Evolutionary conservation across 2,888 invertebrate species (phyloP).

Genomic region (Ernsta delagoae): DNA sequence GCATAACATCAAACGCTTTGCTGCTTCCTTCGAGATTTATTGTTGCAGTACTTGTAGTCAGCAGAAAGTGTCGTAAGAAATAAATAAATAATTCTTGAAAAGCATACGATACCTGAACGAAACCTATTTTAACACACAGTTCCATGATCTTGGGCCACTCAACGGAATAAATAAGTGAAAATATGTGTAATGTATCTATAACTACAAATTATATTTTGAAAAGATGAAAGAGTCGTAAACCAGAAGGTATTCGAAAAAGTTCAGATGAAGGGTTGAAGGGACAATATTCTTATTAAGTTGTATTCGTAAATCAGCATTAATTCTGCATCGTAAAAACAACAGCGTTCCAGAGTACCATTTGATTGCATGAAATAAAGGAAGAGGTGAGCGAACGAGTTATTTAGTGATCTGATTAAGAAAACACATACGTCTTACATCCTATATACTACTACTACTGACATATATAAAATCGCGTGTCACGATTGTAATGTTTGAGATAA

Average conservation of each 20-base stretch:
- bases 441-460: too few species aligned
- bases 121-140: too few species aligned
- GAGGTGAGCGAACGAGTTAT: constrained; percentile 18
- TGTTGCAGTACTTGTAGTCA: constrained; percentile 14
- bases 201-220: constrained; percentile 1
- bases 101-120: not conserved
- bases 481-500: too few species aligned
- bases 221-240: not conserved
- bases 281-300: constrained; percentile 17
- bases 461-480: too few species aligned
- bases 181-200: not conserved
- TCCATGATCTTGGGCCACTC: too few species aligned
- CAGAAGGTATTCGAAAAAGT: not conserved
- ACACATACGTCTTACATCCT: not conserved
- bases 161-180: too few species aligned
- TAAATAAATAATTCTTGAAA: constrained; percentile 16
- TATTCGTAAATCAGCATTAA: constrained; percentile 10
- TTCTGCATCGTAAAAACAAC: not conserved
- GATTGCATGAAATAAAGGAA: constrained; percentile 15
- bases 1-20: not conserved
- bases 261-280: constrained; percentile 18
- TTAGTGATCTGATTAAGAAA: constrained; percentile 15
- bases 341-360: constrained; percentile 18
- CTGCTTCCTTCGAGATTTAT: constrained; percentile 2
- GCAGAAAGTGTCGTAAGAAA: constrained; percentile 9